These are phyloP conservation scores for Delia radicum DNA, from an alignment of 1,140 invertebrate species.

Conservation along the genomic window DNA sequence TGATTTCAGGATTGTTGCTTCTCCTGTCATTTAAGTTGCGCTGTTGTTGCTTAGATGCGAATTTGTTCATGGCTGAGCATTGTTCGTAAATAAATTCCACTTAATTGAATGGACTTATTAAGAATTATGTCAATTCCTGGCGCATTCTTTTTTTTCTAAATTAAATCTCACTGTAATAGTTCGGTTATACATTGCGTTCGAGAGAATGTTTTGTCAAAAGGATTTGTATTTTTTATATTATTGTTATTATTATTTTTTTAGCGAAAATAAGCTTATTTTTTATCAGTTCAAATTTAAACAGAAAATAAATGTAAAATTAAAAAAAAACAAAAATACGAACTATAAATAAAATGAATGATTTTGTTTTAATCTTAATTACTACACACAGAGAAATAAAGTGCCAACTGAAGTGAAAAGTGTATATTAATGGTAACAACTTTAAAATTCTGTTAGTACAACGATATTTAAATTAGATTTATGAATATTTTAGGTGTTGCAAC, in stretches of 20 bases:
- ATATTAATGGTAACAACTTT: too few relatives aligned
- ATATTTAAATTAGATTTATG: too few relatives aligned
- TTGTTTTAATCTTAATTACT: too few relatives aligned
- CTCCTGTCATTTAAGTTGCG: not conserved
- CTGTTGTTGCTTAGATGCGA: not conserved
- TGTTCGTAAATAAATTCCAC: not conserved
- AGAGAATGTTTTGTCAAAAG: not conserved
- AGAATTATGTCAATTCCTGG: not conserved
- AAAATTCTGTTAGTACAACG: too few relatives aligned
- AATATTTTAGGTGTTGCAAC: too few relatives aligned
- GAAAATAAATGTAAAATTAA: too few relatives aligned
- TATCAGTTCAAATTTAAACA: not conserved
- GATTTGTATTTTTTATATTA: not conserved
- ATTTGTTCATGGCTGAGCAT: not conserved
- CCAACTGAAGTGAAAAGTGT: too few relatives aligned
- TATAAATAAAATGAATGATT: too few relatives aligned
- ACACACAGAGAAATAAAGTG: too few relatives aligned
- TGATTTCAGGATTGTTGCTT: not conserved
- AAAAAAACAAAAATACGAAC: too few relatives aligned
- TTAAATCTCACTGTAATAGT: too few relatives aligned
- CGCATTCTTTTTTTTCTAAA: not conserved
- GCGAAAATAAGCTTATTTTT: not conserved
- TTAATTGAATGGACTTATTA: slow-evolving; percentile 5
- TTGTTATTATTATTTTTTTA: not conserved
- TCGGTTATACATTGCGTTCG: too few relatives aligned